Base-by-base conservation (phyloP, 2,113 vertebrate species). In the Alethe castanea region DNA sequence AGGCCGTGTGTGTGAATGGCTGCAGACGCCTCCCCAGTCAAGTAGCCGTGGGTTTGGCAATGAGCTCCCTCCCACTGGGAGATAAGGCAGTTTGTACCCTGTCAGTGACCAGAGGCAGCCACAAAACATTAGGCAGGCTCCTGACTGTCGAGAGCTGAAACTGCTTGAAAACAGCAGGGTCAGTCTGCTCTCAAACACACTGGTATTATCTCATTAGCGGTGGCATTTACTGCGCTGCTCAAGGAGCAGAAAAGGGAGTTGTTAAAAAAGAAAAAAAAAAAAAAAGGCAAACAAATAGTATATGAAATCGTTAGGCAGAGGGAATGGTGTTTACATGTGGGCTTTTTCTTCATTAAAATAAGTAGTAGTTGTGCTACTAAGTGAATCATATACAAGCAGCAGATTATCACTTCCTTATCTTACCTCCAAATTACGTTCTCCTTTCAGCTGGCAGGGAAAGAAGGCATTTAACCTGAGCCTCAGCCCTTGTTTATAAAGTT, bases 101-200 rank as follows among this genome's bases (percentile, higher is more conserved):
- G 96, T 97, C 97, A 97, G 90, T 97, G 96, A 96, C 97, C 96
- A 97, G 96, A 96, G 87, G 88, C 96, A 96, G 96, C 96, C 97
- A 81, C 96, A 96, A 96, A 96, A 97, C 97, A 97, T 97, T 97
- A 97, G 89, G 86, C 97, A 94, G 97, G 97, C 97, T 97, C 96
- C 97, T 95, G 95, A 85, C 97, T 96, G 97, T 97, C 96, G 95
- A 97, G 95, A 94, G 94, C 88, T 71, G 83, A 95, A 96, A 59
- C 89, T 85, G 93, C 90, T 90, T 96, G 88, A 95, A 97, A 96
- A 96, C 95, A 95, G 78, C 94, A 48, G 89, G 97, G 95, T 94
- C 97, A 96, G 96, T 88, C 92, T 96, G 96, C 86, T 96, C 95
- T 90, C 95, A 88, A 78, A 62, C 90, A 96, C 80, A 59, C 92